phyloP scores from a whole-genome alignment of 2,797 vertebrate species.

The Smutsia gigantea region DNA sequence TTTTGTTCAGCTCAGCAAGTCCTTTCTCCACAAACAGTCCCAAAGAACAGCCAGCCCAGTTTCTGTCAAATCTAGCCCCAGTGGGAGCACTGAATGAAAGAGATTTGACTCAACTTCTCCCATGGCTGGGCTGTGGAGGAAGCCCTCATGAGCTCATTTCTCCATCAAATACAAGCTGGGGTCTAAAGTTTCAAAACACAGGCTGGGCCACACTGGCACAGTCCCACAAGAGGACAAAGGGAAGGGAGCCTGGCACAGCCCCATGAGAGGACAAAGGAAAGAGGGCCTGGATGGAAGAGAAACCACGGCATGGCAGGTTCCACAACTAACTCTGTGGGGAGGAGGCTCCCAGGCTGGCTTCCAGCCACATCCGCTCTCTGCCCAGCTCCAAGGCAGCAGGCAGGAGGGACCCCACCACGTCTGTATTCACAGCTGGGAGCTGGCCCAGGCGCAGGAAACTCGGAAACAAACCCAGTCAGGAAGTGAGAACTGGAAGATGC shows the following conservation, averaged over 20 bases:
- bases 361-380: conserved; percentile 56
- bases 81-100: not conserved
- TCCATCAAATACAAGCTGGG: conserved; percentile 39
- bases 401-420: conserved; percentile 45
- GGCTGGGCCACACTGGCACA: conserved; percentile 49
- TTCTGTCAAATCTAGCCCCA: conserved; percentile 34
- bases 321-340: conserved; percentile 1
- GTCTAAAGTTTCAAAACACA: conserved; percentile 69
- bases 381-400: conserved; percentile 53
- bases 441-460: conserved; percentile 59
- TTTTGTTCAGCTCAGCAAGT: conserved; percentile 63
- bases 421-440: conserved; percentile 70
- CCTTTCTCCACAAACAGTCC: conserved; percentile 44
- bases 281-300: not conserved
- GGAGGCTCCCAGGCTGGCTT: conserved; percentile 58
- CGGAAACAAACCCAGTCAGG: conserved; percentile 70
- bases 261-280: conserved; percentile 45
- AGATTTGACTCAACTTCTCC: not conserved
- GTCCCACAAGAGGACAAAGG: conserved; percentile 56
- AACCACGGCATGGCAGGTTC: conserved; percentile 42
- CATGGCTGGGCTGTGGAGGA: not conserved
- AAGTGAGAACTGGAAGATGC: conserved; percentile 72
- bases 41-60: conserved; percentile 38
- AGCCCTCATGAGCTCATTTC: conserved; percentile 46
- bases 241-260: conserved; percentile 41